phyloP scores from a whole-genome alignment of 2,888 invertebrate genomes.

The Eurois occulta region DNA sequence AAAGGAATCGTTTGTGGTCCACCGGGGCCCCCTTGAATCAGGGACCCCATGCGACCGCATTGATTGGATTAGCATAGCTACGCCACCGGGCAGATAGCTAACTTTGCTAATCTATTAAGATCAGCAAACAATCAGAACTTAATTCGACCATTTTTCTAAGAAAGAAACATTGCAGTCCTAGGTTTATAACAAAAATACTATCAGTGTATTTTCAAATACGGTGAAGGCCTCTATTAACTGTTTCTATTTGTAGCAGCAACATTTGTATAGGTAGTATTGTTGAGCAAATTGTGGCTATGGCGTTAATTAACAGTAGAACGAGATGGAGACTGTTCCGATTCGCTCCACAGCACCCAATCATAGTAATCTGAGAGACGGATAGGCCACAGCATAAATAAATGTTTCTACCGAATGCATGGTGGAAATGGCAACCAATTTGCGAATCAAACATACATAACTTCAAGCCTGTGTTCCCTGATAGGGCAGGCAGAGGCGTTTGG shows the following conservation, averaged over 20 bases:
- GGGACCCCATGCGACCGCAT: too few relatives aligned
- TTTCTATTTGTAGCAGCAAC: slow-evolving; percentile 10
- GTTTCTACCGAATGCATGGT: neutral
- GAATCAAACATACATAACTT: neutral
- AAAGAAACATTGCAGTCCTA: neutral
- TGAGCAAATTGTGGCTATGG: slow-evolving; percentile 44
- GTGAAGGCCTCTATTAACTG: slow-evolving; percentile 18
- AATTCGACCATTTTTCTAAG: neutral
- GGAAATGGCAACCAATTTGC: neutral
- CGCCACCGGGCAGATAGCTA: too few relatives aligned
- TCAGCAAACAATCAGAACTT: neutral
- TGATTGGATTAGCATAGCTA: too few relatives aligned
- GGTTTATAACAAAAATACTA: neutral
- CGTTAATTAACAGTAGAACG: slow-evolving; percentile 69
- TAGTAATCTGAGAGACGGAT: slow-evolving; percentile 64
- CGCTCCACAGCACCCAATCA: slow-evolving; percentile 76
- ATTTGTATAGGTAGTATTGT: slow-evolving; percentile 33
- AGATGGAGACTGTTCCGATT: slow-evolving; percentile 68
- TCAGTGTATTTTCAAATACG: slow-evolving; percentile 14
- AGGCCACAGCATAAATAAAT: slow-evolving; percentile 54
- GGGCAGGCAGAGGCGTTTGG: neutral
- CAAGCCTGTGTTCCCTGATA: neutral
- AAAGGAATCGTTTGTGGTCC: too few relatives aligned
- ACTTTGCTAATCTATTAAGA: neutral
- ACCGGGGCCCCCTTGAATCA: too few relatives aligned